A percentile compares a stretch with the other conserved stretches of the same genome.
These are phyloP conservation scores for Hafferia zeledoni DNA, from an alignment of 2,797 vertebrate species.

Conservation along the genomic window DNA sequence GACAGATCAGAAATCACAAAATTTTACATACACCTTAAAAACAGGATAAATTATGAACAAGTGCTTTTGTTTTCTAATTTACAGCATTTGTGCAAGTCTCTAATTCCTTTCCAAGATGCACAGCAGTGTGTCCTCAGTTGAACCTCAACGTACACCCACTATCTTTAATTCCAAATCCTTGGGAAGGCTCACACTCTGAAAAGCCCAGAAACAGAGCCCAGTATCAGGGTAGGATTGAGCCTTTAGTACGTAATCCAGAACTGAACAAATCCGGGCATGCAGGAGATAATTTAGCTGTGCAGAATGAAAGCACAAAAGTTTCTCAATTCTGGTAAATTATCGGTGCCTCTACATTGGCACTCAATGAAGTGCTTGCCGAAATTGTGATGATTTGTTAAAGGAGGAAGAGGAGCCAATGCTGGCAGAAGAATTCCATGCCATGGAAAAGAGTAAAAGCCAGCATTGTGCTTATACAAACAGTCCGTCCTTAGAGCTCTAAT, in stretches of 20 bases:
- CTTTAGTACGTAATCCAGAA: background rate
- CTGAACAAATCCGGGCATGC: slow-evolving; percentile 43
- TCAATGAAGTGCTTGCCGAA: background rate
- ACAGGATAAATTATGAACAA: background rate
- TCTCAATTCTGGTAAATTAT: slow-evolving; percentile 22
- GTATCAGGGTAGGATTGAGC: background rate
- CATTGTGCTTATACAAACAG: background rate
- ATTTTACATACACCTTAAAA: background rate
- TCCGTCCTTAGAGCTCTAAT: background rate
- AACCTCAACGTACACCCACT: background rate
- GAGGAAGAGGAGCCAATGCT: background rate
- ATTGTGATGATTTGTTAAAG: slow-evolving; percentile 33
- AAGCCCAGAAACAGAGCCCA: background rate
- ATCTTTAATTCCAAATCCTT: background rate
- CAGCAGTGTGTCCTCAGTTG: background rate
- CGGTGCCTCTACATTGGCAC: background rate
- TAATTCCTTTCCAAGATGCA: slow-evolving; percentile 15
- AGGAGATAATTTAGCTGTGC: slow-evolving; percentile 2
- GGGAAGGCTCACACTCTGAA: background rate
- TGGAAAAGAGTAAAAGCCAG: background rate
- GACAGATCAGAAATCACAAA: background rate
- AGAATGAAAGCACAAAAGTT: slow-evolving; percentile 24
- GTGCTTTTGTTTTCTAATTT: slow-evolving; percentile 9
- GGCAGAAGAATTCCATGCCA: background rate
- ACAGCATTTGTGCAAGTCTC: background rate